Percentiles rank a stretch among this genome's conserved stretches.
These are phyloP conservation scores for Neotragus pygmaeus DNA, from an alignment of 2,113 vertebrate genomes.

Conservation along the genomic window DNA sequence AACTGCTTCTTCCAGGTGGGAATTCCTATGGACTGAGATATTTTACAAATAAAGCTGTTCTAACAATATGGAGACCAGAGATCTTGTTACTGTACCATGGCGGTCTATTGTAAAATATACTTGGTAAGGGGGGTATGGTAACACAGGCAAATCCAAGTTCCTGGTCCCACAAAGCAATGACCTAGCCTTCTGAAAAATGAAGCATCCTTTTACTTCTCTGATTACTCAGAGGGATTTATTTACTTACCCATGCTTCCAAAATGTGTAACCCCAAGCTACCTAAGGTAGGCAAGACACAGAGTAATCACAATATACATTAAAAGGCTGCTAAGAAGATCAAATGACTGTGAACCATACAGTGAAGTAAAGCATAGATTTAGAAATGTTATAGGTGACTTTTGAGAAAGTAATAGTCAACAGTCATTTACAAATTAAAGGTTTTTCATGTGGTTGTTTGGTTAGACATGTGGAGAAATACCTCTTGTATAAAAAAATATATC, in stretches of 20 bases:
- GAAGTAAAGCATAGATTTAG: not conserved
- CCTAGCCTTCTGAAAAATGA: not conserved
- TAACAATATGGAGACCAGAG: not conserved
- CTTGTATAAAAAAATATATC: not conserved
- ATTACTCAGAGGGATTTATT: not conserved
- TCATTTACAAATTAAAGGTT: slow-evolving; percentile 14
- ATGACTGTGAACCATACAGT: not conserved
- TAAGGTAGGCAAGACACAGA: not conserved
- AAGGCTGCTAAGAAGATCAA: not conserved
- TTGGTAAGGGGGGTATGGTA: not conserved
- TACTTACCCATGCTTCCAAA: slow-evolving; percentile 29
- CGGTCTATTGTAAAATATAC: not conserved
- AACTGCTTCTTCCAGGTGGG: not conserved
- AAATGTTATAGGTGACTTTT: not conserved
- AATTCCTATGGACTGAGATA: not conserved
- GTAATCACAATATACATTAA: slow-evolving; percentile 3
- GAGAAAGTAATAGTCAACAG: not conserved
- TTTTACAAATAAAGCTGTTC: not conserved
- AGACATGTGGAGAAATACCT: not conserved
- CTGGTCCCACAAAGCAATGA: not conserved
- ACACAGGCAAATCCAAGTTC: not conserved
- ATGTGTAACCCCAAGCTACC: not conserved
- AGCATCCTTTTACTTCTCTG: not conserved
- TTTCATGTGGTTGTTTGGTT: not conserved
- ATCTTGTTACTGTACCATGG: not conserved